A percentile compares a stretch with the other conserved stretches of the same genome.
Conservation (phyloP, 2,797 vertebrate species). For the Paguma larvata region DNA sequence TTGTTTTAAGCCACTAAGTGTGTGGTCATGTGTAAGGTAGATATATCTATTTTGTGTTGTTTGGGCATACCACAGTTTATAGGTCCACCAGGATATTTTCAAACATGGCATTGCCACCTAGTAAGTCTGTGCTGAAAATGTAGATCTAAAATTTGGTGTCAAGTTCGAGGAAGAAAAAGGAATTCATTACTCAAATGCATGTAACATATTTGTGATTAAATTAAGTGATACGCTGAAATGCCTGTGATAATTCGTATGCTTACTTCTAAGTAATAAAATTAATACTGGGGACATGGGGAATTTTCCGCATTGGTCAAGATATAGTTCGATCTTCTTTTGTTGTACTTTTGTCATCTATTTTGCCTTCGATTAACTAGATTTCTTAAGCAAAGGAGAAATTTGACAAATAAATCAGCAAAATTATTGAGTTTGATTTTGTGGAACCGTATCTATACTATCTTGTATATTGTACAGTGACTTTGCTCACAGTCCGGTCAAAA, state of each 20-base stretch:
- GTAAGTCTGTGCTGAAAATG: neutral
- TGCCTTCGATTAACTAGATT: neutral
- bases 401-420: neutral
- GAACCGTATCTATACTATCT: neutral
- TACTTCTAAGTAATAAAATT: constrained; percentile 5
- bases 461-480: neutral
- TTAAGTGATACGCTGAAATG: neutral
- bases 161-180: neutral
- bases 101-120: neutral
- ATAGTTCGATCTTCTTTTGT: neutral
- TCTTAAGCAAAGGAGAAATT: constrained; percentile 6
- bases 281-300: neutral
- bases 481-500: neutral
- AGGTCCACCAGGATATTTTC: neutral
- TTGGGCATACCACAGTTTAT: constrained; percentile 52
- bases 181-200: constrained; percentile 25
- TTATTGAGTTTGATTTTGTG: neutral
- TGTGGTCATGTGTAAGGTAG: constrained; percentile 34
- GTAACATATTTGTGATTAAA: constrained; percentile 29
- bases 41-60: neutral
- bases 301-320: neutral
- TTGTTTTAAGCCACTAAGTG: constrained; percentile 42
- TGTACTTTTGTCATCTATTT: neutral
- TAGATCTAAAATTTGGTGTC: neutral
- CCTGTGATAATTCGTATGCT: neutral